A percentile compares a stretch with the other conserved stretches of the same genome.
phyloP scores from a whole-genome alignment of 2,113 vertebrate species.

The Centrocercus urophasianus region DNA sequence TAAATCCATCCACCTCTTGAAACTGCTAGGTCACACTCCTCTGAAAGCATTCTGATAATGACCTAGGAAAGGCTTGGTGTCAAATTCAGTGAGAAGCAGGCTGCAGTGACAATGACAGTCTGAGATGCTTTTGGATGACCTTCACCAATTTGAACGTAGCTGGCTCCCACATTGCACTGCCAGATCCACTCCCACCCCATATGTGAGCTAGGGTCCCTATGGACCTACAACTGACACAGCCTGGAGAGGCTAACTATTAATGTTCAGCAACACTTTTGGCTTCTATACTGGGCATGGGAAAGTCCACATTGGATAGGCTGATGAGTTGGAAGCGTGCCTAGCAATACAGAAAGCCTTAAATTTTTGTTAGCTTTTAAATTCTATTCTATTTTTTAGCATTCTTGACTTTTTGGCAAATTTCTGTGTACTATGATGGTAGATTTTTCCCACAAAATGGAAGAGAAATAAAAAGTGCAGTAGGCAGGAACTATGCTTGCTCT shows the following conservation, averaged over 20 bases:
- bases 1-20: background rate
- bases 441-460: slow-evolving; percentile 30
- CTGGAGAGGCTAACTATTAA: slow-evolving; percentile 35
- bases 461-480: background rate
- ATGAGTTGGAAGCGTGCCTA: slow-evolving; percentile 56
- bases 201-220: slow-evolving; percentile 26
- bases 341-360: slow-evolving; percentile 48
- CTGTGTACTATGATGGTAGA: background rate
- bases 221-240: slow-evolving; percentile 33
- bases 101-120: slow-evolving; percentile 6
- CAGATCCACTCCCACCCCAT: slow-evolving; percentile 32
- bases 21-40: background rate
- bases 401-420: slow-evolving; percentile 39
- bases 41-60: background rate
- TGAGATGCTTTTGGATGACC: slow-evolving; percentile 38
- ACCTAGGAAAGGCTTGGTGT: background rate
- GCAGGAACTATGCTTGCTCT: background rate
- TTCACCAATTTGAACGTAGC: slow-evolving; percentile 11
- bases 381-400: slow-evolving; percentile 15
- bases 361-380: slow-evolving; percentile 3
- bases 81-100: background rate
- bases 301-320: slow-evolving; percentile 15
- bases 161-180: slow-evolving; percentile 38
- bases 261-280: slow-evolving; percentile 53
- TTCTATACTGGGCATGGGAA: slow-evolving; percentile 64